Percentiles rank a stretch among this genome's conserved stretches.
phyloP scores from a whole-genome alignment of 2,113 vertebrate species.

The Notothenia rossii region DNA sequence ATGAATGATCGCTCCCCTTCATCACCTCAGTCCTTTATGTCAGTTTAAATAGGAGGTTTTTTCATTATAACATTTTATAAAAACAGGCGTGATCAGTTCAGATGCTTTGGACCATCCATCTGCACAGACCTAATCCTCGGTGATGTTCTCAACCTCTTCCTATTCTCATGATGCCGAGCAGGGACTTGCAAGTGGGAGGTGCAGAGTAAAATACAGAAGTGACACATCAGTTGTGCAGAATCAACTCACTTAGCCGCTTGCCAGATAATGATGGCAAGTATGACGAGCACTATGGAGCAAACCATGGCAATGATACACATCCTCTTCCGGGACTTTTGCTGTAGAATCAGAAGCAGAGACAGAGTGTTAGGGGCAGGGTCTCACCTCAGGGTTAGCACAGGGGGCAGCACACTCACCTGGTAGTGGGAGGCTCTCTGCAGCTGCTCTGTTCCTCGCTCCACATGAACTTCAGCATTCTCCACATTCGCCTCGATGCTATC shows the following conservation, averaged over 20 bases:
- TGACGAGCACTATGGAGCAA: constrained; percentile 79
- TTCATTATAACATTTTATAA: constrained; percentile 65
- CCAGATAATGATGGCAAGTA: constrained; percentile 89
- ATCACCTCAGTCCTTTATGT: constrained; percentile 71
- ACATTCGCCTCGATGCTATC: constrained; percentile 98
- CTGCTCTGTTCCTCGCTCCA: constrained; percentile 93
- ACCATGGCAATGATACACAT: constrained; percentile 93
- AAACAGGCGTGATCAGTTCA: constrained; percentile 50
- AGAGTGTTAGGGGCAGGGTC: background rate
- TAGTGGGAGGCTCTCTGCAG: constrained; percentile 93
- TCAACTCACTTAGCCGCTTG: constrained; percentile 71
- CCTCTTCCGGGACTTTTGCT: constrained; percentile 99
- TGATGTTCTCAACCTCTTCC: constrained; percentile 11
- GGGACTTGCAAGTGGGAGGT: constrained; percentile 44
- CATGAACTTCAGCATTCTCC: constrained; percentile 95
- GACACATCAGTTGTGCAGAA: constrained; percentile 1
- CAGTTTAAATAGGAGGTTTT: constrained; percentile 80
- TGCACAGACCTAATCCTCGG: background rate
- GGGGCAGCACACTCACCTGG: constrained; percentile 85
- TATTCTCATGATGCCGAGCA: constrained; percentile 37
- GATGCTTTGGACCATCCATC: background rate
- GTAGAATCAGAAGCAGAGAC: constrained; percentile 23
- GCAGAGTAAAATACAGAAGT: too few species aligned
- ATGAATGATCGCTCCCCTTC: constrained; percentile 64
- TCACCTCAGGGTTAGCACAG: background rate